phyloP scores from a whole-genome alignment of 2,888 invertebrate species.

The Microdon myrmicae region DNA sequence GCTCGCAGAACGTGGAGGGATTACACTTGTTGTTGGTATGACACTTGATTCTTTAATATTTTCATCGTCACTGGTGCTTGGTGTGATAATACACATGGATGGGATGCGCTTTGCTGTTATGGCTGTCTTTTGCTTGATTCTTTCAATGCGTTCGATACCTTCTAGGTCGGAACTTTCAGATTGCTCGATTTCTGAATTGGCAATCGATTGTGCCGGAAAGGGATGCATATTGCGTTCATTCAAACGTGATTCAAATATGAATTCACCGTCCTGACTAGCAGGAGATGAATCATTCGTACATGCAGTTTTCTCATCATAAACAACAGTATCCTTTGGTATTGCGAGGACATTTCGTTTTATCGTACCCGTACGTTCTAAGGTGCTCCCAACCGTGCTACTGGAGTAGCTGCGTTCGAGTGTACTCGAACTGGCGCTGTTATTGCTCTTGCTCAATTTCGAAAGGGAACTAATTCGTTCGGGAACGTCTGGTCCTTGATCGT shows the following conservation, averaged over 20 bases:
- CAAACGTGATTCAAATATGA: slow-evolving; percentile 54
- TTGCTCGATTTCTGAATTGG: slow-evolving; percentile 76
- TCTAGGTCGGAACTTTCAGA: slow-evolving; percentile 89
- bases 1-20: slow-evolving; percentile 58
- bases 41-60: slow-evolving; percentile 57
- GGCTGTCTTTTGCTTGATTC: slow-evolving; percentile 86
- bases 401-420: slow-evolving; percentile 71
- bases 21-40: slow-evolving; percentile 50
- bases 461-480: slow-evolving; percentile 85
- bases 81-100: slow-evolving; percentile 91
- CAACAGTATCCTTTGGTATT: slow-evolving; percentile 70
- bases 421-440: slow-evolving; percentile 69
- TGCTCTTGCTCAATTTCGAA: slow-evolving; percentile 71
- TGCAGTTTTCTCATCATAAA: slow-evolving; percentile 25
- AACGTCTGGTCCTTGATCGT: slow-evolving; percentile 79
- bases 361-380: slow-evolving; percentile 66
- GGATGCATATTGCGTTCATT: slow-evolving; percentile 56
- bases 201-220: slow-evolving; percentile 48
- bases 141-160: slow-evolving; percentile 86
- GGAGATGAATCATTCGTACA: slow-evolving; percentile 50
- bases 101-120: slow-evolving; percentile 89
- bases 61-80: slow-evolving; percentile 88
- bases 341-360: slow-evolving; percentile 65
- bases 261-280: slow-evolving; percentile 65
- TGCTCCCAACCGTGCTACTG: slow-evolving; percentile 66